Percentiles rank a stretch among this genome's conserved stretches.
Evolutionary conservation across 2,797 vertebrate species (phyloP).

Genomic region (Thripadectes ignobilis): DNA sequence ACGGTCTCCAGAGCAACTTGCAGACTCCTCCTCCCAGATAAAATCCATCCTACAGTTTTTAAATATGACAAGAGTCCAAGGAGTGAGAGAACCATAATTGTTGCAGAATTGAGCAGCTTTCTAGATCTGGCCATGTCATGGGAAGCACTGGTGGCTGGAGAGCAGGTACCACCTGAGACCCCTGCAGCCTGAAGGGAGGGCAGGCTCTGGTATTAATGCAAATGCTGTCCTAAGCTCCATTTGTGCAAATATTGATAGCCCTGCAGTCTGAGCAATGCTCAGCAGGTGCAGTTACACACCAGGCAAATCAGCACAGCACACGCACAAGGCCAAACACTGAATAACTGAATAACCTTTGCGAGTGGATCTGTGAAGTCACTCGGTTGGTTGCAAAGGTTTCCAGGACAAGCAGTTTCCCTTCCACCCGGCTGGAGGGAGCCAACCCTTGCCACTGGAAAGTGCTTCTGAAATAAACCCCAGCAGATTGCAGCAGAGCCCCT

Average conservation of each 20-base stretch:
- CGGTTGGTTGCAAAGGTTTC: background rate
- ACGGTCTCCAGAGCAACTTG: background rate
- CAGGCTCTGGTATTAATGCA: background rate
- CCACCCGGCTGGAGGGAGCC: background rate
- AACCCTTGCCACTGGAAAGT: background rate
- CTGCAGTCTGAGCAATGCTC: background rate
- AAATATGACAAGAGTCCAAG: background rate
- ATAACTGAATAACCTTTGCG: background rate
- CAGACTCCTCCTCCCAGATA: background rate
- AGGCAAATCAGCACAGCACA: background rate
- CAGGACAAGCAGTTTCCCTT: background rate
- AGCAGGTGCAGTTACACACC: background rate
- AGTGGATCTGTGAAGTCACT: background rate
- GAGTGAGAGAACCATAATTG: background rate
- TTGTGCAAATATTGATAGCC: background rate
- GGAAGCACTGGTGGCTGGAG: background rate
- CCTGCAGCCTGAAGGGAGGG: rapidly evolving
- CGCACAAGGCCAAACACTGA: rapidly evolving
- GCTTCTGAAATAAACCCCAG: background rate
- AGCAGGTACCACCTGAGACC: background rate
- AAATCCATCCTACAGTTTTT: background rate
- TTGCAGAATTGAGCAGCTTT: background rate
- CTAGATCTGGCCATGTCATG: rapidly evolving
- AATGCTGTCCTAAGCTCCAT: background rate
- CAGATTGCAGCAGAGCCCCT: background rate